Conservation (phyloP, 2,113 vertebrate genomes). For the Cephalopholis sonnerati region DNA sequence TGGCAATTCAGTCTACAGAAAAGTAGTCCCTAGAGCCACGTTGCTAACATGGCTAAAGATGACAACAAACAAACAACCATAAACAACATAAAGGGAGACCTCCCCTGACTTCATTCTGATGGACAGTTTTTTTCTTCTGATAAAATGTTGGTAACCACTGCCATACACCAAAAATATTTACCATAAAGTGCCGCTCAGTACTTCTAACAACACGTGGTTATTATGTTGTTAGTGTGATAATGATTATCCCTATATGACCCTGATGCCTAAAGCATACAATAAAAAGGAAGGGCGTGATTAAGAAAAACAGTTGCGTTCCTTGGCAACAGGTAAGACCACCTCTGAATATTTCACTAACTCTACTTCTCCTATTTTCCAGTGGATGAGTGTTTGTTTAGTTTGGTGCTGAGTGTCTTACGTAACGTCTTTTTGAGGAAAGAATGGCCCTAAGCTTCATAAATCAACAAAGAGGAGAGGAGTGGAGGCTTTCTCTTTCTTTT, state of each 20-base stretch:
- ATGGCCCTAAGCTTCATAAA: slow-evolving; percentile 4
- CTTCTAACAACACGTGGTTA: slow-evolving; percentile 2
- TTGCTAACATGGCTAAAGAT: too few species aligned
- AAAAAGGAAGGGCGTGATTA: slow-evolving; percentile 4
- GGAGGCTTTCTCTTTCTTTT: not conserved
- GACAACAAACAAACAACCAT: too few species aligned
- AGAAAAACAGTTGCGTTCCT: slow-evolving; percentile 39
- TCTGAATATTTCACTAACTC: not conserved
- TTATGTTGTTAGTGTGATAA: slow-evolving; percentile 7
- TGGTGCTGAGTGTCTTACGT: slow-evolving; percentile 4
- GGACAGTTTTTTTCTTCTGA: too few species aligned
- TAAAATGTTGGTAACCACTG: too few species aligned
- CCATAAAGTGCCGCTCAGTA: too few species aligned
- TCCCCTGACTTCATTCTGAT: too few species aligned
- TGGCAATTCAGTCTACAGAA: too few species aligned
- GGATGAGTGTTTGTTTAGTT: slow-evolving; percentile 19
- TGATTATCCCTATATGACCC: not conserved
- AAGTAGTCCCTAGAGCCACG: too few species aligned
- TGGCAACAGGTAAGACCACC: slow-evolving; percentile 34
- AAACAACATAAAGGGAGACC: too few species aligned
- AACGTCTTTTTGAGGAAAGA: not conserved
- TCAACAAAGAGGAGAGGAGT: slow-evolving; percentile 19
- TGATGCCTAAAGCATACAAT: not conserved
- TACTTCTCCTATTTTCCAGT: not conserved
- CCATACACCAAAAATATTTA: too few species aligned